Base-by-base conservation (phyloP, 2,797 vertebrate species). In the Cheirogaleus major region DNA sequence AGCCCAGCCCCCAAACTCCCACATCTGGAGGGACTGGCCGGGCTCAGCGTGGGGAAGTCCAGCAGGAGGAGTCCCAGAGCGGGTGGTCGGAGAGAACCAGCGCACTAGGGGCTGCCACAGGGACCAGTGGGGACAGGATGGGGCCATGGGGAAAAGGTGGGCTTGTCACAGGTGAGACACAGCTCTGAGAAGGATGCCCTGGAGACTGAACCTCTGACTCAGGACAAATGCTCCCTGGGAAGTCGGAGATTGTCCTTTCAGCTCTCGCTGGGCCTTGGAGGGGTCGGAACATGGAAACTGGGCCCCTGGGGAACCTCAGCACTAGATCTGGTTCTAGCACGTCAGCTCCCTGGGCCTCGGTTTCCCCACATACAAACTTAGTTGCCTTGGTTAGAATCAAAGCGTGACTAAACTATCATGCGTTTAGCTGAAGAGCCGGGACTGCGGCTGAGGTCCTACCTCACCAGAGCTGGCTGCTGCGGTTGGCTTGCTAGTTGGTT, bases 391-490 rank as follows among this genome's bases (percentile, higher is more conserved):
- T 67, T 55, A 59, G 93, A 55, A 67, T 73, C 57, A 84, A 67
- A 83, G 35, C 10, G 13, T 5, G 22, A 43, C 57, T 50, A 4
- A 90, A 32, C 22, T n/a, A 75, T 25, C 35, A 12, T 0, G 5
- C 65, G 32, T 32, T 25, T 23, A 55, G 83, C 13, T 43, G 18
- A 48, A 70, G 35, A 22, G 41, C 38, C 7, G 0, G 32, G 63
- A 2, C 38, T 27, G 0, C 0, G 4, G 45, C 18, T 12, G 27
- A 13, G 18, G 78, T 50, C 55, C n/a, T 32, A 67, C 48, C n/a
- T 63, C 17, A 7, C 22, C 11, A 45, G 50, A 1, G 61, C 73
- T 0, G 1, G 27, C 38, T n/a, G 52, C 61, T 52, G 41, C 0
- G 0, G 43, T 23, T 50, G 81, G 25, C 15, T 65, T 9, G 17